Evolutionary conservation across 2,113 vertebrate genomes (phyloP).

Genomic region (Ceyx margarethae): DNA sequence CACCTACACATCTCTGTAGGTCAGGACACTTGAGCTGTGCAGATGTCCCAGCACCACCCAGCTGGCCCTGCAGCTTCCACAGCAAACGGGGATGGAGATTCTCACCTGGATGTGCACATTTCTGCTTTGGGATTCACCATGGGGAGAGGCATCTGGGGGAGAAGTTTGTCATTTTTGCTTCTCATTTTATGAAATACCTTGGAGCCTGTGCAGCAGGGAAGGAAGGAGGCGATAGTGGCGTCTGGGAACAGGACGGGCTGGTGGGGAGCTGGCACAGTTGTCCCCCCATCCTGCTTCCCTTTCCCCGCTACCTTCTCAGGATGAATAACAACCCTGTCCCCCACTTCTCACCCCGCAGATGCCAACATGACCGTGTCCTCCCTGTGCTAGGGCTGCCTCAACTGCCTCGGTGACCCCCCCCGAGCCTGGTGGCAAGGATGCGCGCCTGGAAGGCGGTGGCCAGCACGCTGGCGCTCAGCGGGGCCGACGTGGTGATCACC

Average conservation of each 20-base stretch:
- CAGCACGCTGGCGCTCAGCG: constrained; percentile 73
- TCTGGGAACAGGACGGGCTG: neutral
- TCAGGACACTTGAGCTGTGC: neutral
- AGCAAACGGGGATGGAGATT: neutral
- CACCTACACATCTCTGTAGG: rapidly evolving
- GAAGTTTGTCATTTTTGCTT: neutral
- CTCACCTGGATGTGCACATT: neutral
- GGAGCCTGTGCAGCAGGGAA: rapidly evolving
- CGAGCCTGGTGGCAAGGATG: constrained; percentile 67
- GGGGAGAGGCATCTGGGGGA: neutral
- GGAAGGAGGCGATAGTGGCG: neutral
- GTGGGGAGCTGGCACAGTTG: rapidly evolving
- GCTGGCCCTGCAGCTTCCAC: neutral
- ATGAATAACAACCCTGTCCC: rapidly evolving
- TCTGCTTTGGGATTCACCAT: neutral
- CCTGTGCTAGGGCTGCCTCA: neutral
- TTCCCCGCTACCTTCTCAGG: rapidly evolving
- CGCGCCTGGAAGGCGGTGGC: constrained; percentile 68
- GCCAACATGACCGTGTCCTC: neutral
- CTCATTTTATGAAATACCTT: neutral
- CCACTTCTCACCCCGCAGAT: neutral
- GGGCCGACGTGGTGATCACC: constrained; percentile 79
- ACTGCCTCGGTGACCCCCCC: neutral
- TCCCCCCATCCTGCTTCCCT: neutral
- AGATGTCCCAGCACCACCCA: neutral